These are phyloP conservation scores for Poeciliopsis infans DNA, from an alignment of 2,797 vertebrate genomes.

Conservation along the genomic window DNA sequence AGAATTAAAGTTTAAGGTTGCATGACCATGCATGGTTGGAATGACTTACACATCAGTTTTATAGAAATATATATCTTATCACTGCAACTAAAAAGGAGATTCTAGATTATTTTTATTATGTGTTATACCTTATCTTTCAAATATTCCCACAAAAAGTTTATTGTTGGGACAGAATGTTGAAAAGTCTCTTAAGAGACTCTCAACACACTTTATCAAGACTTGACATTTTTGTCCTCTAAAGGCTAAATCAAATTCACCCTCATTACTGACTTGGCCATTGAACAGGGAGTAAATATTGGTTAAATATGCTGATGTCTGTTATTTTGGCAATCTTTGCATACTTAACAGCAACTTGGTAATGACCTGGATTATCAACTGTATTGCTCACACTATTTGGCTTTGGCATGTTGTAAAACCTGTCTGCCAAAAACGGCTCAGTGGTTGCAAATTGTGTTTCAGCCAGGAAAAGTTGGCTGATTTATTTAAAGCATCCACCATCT, in stretches of 20 bases:
- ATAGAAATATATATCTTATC: neutral
- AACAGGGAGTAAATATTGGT: conserved; percentile 16
- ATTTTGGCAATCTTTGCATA: conserved; percentile 18
- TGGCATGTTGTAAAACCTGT: conserved; percentile 10
- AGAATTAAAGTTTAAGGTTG: neutral
- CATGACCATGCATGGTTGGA: neutral
- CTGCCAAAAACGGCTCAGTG: conserved; percentile 7
- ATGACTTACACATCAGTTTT: neutral
- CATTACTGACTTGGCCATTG: conserved; percentile 11
- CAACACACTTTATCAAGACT: neutral
- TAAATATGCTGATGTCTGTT: conserved; percentile 21
- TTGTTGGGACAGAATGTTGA: neutral
- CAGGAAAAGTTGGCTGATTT: neutral
- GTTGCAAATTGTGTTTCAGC: conserved; percentile 2
- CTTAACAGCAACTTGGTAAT: neutral
- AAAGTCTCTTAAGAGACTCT: neutral
- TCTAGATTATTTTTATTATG: neutral
- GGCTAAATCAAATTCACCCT: neutral
- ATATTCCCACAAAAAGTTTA: neutral
- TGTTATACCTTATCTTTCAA: neutral
- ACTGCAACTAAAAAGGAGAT: neutral
- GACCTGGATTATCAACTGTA: conserved; percentile 9
- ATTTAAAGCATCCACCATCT: neutral
- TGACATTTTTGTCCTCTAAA: conserved; percentile 1
- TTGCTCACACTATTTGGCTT: conserved; percentile 13